Evolutionary conservation across 92 coral and sea anemone genomes (phyloP), one percentile per base, ranked within the genome.

Genomic region (Palythoa heliodiscus): DNA sequence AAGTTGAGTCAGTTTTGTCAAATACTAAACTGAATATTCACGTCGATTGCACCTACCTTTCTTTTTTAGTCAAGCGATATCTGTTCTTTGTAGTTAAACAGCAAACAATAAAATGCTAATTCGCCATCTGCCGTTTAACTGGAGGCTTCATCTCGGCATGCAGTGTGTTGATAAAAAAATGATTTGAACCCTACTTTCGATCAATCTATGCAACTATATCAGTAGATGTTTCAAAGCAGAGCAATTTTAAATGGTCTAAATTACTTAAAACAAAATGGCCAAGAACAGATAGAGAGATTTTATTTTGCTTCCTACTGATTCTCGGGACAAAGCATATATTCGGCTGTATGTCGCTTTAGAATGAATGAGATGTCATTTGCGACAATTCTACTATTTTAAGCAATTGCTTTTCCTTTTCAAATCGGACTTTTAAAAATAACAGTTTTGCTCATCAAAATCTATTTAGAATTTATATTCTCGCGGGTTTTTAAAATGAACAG

Each of bases 81-180:
- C 38, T 11, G 17, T 63, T 13, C 57, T 60, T 63, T 64, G 61
- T 25, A 38, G 72, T 17, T 39, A 39, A 63, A 22, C 39, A 78
- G 22, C 20, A 78, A 63, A 63, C 57, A 78, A 43, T 20, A 48
- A 61, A 39, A 19, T 20, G 53, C 37, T 61, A 78, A 78, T 78
- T 77, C 25, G 17, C 22, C 70, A 77, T 39, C 83, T 78, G 71
- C 83, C 55, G 47, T 16, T 74, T 6, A n/a, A n/a, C 20, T 25
- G 35, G 35, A 29, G 16, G 69, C 54, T 78, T 63, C 54, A 7
- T 61, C 12, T 78, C 2, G 37, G 40, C 35, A 29, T 29, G 35
- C 52, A 47, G 71, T n/a, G 16, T 11, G 11, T 19, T 78, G 68
- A 76, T 61, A 39, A 37, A 74, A 39, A 57, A 19, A 1, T 11